These are phyloP conservation scores for Meloidogyne floridensis DNA, from an alignment of 1,140 invertebrate species.

Conservation along the genomic window DNA sequence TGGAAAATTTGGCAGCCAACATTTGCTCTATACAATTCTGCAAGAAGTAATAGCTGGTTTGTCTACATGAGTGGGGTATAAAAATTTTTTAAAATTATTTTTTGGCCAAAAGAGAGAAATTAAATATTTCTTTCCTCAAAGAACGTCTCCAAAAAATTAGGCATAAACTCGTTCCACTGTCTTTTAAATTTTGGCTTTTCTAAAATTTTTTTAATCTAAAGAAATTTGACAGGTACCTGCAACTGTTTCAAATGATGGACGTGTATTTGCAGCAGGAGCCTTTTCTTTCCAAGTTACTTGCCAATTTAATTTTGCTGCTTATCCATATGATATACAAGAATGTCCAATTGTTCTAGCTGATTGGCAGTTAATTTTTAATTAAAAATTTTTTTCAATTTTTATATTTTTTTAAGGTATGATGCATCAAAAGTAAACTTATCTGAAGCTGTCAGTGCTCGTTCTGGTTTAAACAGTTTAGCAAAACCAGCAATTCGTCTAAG, in stretches of 20 bases:
- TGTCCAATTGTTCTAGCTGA: constrained; percentile 66
- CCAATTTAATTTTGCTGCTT: constrained; percentile 59
- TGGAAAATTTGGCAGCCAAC: constrained; percentile 65
- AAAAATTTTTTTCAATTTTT: not conserved
- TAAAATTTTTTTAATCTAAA: not conserved
- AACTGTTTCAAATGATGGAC: constrained; percentile 47
- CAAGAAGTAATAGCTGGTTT: constrained; percentile 58
- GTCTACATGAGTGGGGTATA: constrained; percentile 57
- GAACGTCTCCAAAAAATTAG: no score
- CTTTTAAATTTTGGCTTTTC: not conserved
- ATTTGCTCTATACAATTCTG: constrained; percentile 62
- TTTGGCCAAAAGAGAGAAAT: no score
- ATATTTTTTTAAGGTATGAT: constrained; percentile 43
- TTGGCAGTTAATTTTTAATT: constrained; percentile 49
- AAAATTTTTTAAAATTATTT: not conserved
- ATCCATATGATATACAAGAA: constrained; percentile 58
- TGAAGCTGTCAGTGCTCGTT: constrained; percentile 31
- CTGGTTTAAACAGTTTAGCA: constrained; percentile 8
- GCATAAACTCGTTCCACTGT: no score
- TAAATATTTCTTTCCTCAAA: no score
- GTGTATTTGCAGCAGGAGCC: constrained; percentile 50
- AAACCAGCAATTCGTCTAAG: constrained; percentile 58
- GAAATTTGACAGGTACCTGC: constrained; percentile 45
- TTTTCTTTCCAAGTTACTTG: constrained; percentile 64
- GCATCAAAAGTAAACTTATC: constrained; percentile 59